Evolutionary conservation across 1,140 invertebrate species (phyloP).

Genomic region (Leptinotarsa lineolata): DNA sequence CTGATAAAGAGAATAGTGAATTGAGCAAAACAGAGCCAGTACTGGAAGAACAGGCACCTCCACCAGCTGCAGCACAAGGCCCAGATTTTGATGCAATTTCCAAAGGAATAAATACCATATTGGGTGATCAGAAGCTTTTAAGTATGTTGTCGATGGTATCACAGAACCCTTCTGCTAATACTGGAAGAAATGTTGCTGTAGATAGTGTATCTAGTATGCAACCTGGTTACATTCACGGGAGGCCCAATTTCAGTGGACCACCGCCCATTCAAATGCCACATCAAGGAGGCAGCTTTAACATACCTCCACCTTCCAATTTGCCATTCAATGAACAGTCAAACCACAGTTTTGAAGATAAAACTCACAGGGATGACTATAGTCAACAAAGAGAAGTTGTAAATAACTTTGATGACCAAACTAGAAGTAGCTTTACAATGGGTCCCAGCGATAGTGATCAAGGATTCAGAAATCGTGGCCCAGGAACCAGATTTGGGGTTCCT

Average conservation of each 20-base stretch:
- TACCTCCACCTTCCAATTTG: conserved; percentile 13
- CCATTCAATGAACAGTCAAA: conserved; percentile 36
- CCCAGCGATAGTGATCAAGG: conserved; percentile 36
- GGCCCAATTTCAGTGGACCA: conserved; percentile 14
- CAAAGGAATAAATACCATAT: conserved; percentile 63
- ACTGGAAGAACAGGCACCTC: conserved; percentile 19
- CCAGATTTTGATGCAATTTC: conserved; percentile 64
- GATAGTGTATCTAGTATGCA: conserved; percentile 1
- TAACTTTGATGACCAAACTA: conserved; percentile 50
- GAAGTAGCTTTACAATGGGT: conserved; percentile 47
- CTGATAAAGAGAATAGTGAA: conserved; percentile 47
- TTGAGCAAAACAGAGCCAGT: conserved; percentile 35
- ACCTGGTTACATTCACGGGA: conserved; percentile 3
- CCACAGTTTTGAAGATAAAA: conserved; percentile 37
- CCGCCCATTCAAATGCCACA: not conserved
- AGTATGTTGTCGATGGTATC: conserved; percentile 63
- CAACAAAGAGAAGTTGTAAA: conserved; percentile 39
- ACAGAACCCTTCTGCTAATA: conserved; percentile 41
- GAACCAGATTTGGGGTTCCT: not conserved
- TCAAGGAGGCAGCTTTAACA: not conserved
- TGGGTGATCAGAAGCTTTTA: conserved; percentile 65
- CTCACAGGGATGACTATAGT: conserved; percentile 29
- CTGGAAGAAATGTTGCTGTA: conserved; percentile 3
- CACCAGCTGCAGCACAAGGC: conserved; percentile 33
- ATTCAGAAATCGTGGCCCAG: conserved; percentile 19